phyloP scores from a whole-genome alignment of 2,113 vertebrate species.

The Carassius auratus region DNA sequence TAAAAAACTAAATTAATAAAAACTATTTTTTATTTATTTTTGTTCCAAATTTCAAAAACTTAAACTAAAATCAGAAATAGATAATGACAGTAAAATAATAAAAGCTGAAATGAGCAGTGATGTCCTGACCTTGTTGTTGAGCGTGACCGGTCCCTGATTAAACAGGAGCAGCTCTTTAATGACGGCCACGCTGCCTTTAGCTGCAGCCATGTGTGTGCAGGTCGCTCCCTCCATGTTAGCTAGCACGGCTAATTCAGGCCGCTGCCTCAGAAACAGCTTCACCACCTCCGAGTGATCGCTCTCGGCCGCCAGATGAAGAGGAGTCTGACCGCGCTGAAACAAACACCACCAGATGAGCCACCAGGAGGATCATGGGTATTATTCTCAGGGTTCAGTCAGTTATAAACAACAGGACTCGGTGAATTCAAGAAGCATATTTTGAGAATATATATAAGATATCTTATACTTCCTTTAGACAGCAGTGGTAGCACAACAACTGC shows the following conservation, averaged over 20 bases:
- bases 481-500: background rate
- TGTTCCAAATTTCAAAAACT: too few relatives aligned
- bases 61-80: too few relatives aligned
- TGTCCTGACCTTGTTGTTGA: slow-evolving; percentile 65
- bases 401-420: background rate
- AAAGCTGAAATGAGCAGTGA: too few relatives aligned
- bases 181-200: slow-evolving; percentile 68
- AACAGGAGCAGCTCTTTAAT: slow-evolving; percentile 69
- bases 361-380: background rate
- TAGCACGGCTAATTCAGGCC: slow-evolving; percentile 63
- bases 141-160: slow-evolving; percentile 56
- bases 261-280: slow-evolving; percentile 69
- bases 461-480: background rate
- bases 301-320: slow-evolving; percentile 69
- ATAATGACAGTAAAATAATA: background rate
- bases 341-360: background rate
- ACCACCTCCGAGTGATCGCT: slow-evolving; percentile 71
- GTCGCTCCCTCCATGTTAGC: slow-evolving; percentile 66
- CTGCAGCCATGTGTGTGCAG: slow-evolving; percentile 69
- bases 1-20: too few relatives aligned
- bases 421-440: background rate
- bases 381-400: background rate
- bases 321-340: slow-evolving; percentile 67
- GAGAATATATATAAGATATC: background rate
- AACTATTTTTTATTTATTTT: too few relatives aligned